A percentile compares a stretch with the other conserved stretches of the same genome.
phyloP scores from a whole-genome alignment of 2,797 vertebrate species.

The Crypturellus tataupa region DNA sequence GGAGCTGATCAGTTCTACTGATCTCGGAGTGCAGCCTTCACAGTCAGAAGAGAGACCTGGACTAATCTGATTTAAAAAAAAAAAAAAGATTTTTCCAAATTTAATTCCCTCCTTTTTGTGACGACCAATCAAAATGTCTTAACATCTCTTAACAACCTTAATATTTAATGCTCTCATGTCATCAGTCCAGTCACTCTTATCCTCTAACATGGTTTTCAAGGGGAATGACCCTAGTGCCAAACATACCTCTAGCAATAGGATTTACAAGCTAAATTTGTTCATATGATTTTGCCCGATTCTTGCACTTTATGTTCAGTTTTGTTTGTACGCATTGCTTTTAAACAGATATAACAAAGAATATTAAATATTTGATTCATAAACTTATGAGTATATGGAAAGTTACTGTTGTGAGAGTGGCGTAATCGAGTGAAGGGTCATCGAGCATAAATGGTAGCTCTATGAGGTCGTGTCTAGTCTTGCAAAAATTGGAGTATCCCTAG shows the following conservation, averaged over 20 bases:
- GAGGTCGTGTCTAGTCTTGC: background rate
- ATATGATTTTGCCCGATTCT: background rate
- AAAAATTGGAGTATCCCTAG: background rate
- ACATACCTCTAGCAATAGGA: background rate
- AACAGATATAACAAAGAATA: background rate
- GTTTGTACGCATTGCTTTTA: background rate
- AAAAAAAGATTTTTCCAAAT: background rate
- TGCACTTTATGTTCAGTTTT: background rate
- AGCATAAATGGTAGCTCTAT: no score
- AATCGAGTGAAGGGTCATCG: background rate
- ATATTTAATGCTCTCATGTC: accelerated
- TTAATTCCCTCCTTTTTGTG: background rate
- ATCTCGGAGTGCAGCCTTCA: background rate
- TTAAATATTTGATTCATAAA: background rate
- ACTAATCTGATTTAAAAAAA: background rate
- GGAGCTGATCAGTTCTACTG: background rate
- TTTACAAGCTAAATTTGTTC: background rate
- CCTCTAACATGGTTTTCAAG: background rate
- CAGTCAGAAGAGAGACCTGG: background rate
- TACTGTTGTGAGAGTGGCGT: background rate
- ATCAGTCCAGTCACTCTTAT: background rate
- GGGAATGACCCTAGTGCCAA: background rate
- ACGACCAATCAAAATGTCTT: background rate
- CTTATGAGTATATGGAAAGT: background rate
- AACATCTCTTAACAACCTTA: background rate